Conservation (phyloP, 2,888 invertebrate genomes). For the Capitulum mitella region DNA sequence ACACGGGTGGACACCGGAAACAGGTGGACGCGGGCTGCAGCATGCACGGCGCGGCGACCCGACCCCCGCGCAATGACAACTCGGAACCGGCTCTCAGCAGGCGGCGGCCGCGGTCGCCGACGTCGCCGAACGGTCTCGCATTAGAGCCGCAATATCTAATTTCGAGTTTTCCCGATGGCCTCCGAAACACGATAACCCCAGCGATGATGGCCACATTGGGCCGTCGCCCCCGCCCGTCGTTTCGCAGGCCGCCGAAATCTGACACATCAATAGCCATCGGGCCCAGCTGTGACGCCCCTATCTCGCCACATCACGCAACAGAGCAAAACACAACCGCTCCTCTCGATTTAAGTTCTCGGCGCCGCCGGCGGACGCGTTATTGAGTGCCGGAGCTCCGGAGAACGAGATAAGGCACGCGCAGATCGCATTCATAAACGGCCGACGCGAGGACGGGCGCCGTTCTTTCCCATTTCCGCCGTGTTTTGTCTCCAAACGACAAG, state of each 20-base stretch:
- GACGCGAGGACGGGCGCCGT: background rate
- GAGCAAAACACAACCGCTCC: background rate
- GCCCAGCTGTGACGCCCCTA: background rate
- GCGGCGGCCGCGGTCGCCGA: too few species aligned
- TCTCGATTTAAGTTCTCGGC: background rate
- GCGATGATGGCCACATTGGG: too few species aligned
- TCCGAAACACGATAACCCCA: too few species aligned
- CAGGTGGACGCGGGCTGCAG: too few species aligned
- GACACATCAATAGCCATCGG: slow-evolving; percentile 18
- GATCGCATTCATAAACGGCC: background rate
- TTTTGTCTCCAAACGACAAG: background rate
- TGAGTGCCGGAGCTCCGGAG: background rate
- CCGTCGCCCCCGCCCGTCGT: too few species aligned
- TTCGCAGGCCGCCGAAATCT: background rate
- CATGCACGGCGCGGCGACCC: too few species aligned
- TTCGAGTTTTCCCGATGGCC: too few species aligned
- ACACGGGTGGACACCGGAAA: too few species aligned
- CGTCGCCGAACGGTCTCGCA: too few species aligned
- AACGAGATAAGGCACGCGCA: background rate
- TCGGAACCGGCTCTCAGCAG: too few species aligned
- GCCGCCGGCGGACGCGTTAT: background rate
- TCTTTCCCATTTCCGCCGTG: background rate
- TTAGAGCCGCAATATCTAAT: too few species aligned
- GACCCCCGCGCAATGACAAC: too few species aligned
- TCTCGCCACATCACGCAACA: background rate